Conservation (phyloP, 2,113 vertebrate species). For the Bettongia penicillata region DNA sequence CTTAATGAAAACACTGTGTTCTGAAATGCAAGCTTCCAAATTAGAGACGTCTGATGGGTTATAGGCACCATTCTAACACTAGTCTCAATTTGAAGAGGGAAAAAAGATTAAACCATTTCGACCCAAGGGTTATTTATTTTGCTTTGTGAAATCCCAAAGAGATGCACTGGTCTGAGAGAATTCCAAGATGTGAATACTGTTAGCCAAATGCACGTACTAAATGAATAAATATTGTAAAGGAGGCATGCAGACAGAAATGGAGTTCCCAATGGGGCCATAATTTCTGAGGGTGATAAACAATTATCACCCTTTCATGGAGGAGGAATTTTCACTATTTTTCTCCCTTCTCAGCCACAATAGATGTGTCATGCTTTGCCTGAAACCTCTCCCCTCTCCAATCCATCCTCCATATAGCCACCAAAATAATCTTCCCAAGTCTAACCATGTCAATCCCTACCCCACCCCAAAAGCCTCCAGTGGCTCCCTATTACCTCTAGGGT, state of each 20-base stretch:
- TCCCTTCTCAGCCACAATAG: constrained; percentile 54
- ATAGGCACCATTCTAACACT: constrained; percentile 62
- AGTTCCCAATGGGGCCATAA: constrained; percentile 68
- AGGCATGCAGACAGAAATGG: constrained; percentile 62
- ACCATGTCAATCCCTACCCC: not conserved
- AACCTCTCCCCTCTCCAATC: not conserved
- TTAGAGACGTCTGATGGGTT: constrained; percentile 68
- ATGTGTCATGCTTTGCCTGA: not conserved
- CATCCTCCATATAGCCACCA: not conserved
- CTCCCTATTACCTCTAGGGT: not conserved
- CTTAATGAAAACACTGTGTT: constrained; percentile 72
- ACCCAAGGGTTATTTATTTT: constrained; percentile 77
- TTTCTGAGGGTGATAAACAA: constrained; percentile 71
- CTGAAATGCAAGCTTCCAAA: constrained; percentile 72
- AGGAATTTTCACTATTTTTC: constrained; percentile 71
- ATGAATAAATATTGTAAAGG: constrained; percentile 69
- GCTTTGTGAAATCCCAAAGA: constrained; percentile 68
- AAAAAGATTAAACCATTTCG: not conserved
- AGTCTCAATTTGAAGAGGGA: not conserved
- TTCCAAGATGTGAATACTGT: constrained; percentile 62
- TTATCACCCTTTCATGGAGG: constrained; percentile 62
- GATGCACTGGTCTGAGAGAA: constrained; percentile 64
- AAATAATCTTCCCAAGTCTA: not conserved
- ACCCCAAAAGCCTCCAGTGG: not conserved
- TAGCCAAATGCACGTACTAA: constrained; percentile 58